A percentile compares a stretch with the other conserved stretches of the same genome.
Evolutionary conservation across 1,140 invertebrate species (phyloP).

Genomic region (Ridgeia piscesae): DNA sequence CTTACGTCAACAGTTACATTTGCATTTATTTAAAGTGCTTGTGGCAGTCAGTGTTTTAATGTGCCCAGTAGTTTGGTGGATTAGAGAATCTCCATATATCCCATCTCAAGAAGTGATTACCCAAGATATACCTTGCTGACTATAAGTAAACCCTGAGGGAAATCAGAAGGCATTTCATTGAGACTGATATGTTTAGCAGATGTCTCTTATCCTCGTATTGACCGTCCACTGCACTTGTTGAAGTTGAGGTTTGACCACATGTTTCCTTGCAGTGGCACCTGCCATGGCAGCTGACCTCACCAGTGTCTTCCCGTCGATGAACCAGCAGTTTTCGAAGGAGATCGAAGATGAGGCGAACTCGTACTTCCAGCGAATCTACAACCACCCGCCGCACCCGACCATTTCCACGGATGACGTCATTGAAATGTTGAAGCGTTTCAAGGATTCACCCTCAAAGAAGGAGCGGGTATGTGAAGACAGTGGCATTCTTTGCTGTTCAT

Average conservation of each 20-base stretch:
- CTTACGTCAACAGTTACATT: background rate
- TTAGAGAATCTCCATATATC: background rate
- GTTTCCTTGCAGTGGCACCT: background rate
- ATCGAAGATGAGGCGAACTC: slow-evolving; percentile 97
- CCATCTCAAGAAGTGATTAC: too few species aligned
- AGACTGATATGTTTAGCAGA: too few species aligned
- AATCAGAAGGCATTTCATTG: too few species aligned
- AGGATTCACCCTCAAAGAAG: slow-evolving; percentile 83
- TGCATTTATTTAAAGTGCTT: background rate
- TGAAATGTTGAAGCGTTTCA: slow-evolving; percentile 93
- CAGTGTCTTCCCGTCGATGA: slow-evolving; percentile 49
- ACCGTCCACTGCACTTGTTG: too few species aligned
- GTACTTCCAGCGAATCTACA: slow-evolving; percentile 97
- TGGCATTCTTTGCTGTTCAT: background rate
- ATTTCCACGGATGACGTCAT: slow-evolving; percentile 69
- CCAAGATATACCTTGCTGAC: too few species aligned
- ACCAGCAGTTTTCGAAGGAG: slow-evolving; percentile 77
- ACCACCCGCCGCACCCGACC: slow-evolving; percentile 90
- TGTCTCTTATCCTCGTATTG: too few species aligned
- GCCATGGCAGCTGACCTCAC: slow-evolving; percentile 5
- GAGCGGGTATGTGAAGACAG: slow-evolving; percentile 66
- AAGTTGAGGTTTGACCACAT: background rate
- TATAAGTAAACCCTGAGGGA: too few species aligned
- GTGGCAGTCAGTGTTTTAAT: background rate
- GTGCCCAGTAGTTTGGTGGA: background rate